These are phyloP conservation scores for Creontiades dilutus DNA, from an alignment of 2,888 invertebrate species.

Conservation along the genomic window DNA sequence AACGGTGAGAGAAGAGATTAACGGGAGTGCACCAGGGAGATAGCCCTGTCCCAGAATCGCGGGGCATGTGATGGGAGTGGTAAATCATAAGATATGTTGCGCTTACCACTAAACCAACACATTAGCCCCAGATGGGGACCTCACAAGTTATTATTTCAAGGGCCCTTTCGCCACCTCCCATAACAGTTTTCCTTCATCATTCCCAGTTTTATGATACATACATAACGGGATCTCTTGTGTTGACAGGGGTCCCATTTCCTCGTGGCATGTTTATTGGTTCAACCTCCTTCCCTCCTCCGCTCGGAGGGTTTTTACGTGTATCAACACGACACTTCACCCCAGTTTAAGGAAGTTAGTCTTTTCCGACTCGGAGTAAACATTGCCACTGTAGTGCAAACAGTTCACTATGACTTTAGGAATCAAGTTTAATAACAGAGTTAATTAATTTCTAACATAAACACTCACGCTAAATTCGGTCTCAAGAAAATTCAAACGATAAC, in stretches of 20 bases:
- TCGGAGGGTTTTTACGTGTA: background rate
- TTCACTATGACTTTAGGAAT: no score
- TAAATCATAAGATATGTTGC: conserved; percentile 66
- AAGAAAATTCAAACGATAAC: no score
- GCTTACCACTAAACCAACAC: conserved; percentile 72
- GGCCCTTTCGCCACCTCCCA: conserved; percentile 22
- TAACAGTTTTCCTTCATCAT: conserved; percentile 67
- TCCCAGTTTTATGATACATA: conserved; percentile 53
- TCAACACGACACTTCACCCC: background rate
- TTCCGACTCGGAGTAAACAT: no score
- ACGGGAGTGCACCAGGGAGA: conserved; percentile 43
- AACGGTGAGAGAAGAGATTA: conserved; percentile 25
- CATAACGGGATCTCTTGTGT: conserved; percentile 38
- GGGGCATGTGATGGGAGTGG: conserved; percentile 54
- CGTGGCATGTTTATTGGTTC: conserved; percentile 18
- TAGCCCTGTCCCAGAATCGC: conserved; percentile 50
- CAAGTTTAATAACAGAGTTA: no score
- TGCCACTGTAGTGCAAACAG: no score
- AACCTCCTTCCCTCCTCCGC: background rate
- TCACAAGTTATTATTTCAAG: conserved; percentile 70
- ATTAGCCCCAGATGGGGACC: conserved; percentile 70
- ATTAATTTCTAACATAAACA: no score
- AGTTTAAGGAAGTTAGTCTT: background rate
- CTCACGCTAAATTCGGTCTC: no score
- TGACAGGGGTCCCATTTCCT: conserved; percentile 42